Conservation (phyloP, 1,140 invertebrate species). For the Camponotus pennsylvanicus region DNA sequence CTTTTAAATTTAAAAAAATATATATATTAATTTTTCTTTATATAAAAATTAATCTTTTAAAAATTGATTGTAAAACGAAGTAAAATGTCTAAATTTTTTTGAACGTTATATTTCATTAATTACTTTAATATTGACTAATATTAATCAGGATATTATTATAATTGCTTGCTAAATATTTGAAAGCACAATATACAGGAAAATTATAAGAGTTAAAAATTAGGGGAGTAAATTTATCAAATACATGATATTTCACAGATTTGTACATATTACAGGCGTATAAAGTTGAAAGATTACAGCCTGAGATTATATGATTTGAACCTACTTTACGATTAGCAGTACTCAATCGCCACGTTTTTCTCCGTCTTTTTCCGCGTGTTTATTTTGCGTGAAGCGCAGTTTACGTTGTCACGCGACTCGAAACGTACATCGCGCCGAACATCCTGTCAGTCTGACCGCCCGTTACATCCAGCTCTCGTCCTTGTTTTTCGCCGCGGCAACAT, state of each 20-base stretch:
- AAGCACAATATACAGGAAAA: background rate
- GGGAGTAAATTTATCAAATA: background rate
- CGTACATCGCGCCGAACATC: conserved; percentile 30
- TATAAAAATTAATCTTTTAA: too few species aligned
- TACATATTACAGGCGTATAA: background rate
- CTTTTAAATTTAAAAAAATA: background rate
- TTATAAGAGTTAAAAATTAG: background rate
- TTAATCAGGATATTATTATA: background rate
- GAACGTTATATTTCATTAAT: background rate
- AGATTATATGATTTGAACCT: conserved; percentile 18
- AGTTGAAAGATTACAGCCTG: conserved; percentile 6
- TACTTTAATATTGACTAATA: background rate
- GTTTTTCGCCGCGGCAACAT: conserved; percentile 62
- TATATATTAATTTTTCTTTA: background rate
- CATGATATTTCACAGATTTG: background rate
- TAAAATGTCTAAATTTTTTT: background rate
- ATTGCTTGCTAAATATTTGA: background rate
- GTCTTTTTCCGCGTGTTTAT: background rate
- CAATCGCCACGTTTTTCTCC: conserved; percentile 8
- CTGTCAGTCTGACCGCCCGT: background rate
- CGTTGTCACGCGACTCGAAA: conserved; percentile 35
- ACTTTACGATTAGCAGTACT: conserved; percentile 29
- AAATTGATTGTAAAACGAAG: background rate
- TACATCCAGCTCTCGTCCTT: conserved; percentile 43
- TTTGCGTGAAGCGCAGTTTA: conserved; percentile 21